These are phyloP conservation scores for Apotomis turbidana DNA, from an alignment of 2,888 invertebrate genomes.

Conservation along the genomic window DNA sequence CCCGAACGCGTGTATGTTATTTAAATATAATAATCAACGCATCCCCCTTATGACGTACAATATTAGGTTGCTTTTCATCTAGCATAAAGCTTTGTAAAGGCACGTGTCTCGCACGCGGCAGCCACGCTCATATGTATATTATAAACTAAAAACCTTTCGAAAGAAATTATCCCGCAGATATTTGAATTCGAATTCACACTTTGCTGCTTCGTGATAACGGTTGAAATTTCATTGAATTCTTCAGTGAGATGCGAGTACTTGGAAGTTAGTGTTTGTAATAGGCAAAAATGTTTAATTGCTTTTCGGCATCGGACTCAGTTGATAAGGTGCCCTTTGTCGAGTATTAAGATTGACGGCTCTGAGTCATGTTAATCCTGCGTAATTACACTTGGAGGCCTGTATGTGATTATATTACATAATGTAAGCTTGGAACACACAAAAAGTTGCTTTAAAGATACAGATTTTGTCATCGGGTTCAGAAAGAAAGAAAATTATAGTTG, in stretches of 20 bases:
- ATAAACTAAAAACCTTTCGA: neutral
- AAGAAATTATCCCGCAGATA: neutral
- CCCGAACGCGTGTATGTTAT: slow-evolving; percentile 20
- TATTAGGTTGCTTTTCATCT: neutral
- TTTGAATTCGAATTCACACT: neutral
- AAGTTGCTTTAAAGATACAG: neutral
- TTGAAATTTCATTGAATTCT: neutral
- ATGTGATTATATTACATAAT: neutral
- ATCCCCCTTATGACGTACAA: neutral
- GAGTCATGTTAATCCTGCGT: slow-evolving; percentile 25
- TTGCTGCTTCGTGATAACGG: neutral
- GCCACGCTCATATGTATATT: slow-evolving; percentile 30
- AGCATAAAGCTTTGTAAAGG: neutral
- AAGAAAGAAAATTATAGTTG: no score
- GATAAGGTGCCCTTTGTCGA: slow-evolving; percentile 61
- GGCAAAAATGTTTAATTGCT: slow-evolving; percentile 74
- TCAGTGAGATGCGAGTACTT: neutral
- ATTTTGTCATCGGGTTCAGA: no score
- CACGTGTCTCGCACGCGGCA: slow-evolving; percentile 47
- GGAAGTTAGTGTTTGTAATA: slow-evolving; percentile 56
- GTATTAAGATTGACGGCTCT: slow-evolving; percentile 56
- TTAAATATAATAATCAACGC: slow-evolving; percentile 11
- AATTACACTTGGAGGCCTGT: slow-evolving; percentile 22
- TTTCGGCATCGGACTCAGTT: slow-evolving; percentile 55
- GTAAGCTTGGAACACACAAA: neutral